A percentile compares a stretch with the other conserved stretches of the same genome.
Evolutionary conservation across 2,888 invertebrate genomes (phyloP).

Genomic region (Drosophila algonquin): DNA sequence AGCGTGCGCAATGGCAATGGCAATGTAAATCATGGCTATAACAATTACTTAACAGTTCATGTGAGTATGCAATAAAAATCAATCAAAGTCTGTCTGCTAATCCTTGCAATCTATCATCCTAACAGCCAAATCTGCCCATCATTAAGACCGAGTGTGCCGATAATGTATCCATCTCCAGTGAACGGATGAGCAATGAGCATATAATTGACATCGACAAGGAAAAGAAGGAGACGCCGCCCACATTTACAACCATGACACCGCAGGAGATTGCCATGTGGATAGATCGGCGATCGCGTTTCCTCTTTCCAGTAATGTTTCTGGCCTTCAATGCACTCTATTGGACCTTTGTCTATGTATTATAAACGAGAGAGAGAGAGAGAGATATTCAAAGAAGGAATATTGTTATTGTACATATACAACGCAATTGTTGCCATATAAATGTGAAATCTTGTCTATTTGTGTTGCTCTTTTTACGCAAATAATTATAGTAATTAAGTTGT

Average conservation of each 20-base stretch:
- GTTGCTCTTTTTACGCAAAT: constrained; percentile 56
- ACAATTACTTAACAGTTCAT: constrained; percentile 82
- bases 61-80: constrained; percentile 54
- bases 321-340: constrained; percentile 80
- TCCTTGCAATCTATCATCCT: not conserved
- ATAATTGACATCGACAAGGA: constrained; percentile 76
- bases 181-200: constrained; percentile 69
- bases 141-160: constrained; percentile 80
- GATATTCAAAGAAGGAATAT: constrained; percentile 6
- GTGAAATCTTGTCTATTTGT: constrained; percentile 56
- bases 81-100: not conserved
- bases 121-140: constrained; percentile 76
- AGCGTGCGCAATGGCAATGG: constrained; percentile 84
- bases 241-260: constrained; percentile 82
- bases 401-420: constrained; percentile 14
- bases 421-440: constrained; percentile 44
- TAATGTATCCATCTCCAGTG: constrained; percentile 73
- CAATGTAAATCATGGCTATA: constrained; percentile 84
- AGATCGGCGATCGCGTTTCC: constrained; percentile 75
- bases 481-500: constrained; percentile 61
- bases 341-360: constrained; percentile 81
- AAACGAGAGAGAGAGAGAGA: constrained; percentile 2
- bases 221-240: constrained; percentile 69
- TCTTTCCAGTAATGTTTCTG: constrained; percentile 80
- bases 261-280: constrained; percentile 83